Evolutionary conservation across 2,888 invertebrate genomes (phyloP).

Genomic region (Caenorhabditis japonica): DNA sequence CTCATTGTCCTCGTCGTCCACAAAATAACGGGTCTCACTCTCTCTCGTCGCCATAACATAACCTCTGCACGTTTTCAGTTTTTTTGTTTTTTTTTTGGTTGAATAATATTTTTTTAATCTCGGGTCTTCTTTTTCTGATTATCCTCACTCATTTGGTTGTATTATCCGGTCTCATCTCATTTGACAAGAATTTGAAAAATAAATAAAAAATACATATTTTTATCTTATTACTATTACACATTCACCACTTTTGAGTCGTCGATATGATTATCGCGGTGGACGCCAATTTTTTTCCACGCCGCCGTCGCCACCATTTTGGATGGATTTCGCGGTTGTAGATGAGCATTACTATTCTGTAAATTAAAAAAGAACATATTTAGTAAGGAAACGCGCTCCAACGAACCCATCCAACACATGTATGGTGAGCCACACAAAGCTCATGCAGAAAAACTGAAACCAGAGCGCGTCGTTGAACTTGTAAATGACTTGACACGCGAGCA

Average conservation of each 20-base stretch:
- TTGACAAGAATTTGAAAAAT: conserved; percentile 6
- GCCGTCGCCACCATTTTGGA: conserved; percentile 8
- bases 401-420: conserved; percentile 56
- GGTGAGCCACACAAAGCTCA: conserved; percentile 47
- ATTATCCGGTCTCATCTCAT: too few species aligned
- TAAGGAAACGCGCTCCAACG: conserved; percentile 1
- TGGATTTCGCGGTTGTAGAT: conserved; percentile 33
- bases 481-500: conserved; percentile 51
- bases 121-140: conserved; percentile 16
- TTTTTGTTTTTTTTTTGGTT: conserved; percentile 5
- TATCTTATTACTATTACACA: conserved; percentile 2
- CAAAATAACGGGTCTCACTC: conserved; percentile 6
- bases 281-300: too few species aligned
- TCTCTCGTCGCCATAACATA: conserved; percentile 7
- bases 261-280: neutral
- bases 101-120: conserved; percentile 2
- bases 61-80: neutral
- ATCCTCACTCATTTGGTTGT: neutral
- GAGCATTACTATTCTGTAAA: conserved; percentile 35
- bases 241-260: neutral
- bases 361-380: neutral
- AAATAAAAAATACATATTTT: conserved; percentile 11
- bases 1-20: conserved; percentile 5
- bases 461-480: conserved; percentile 53
- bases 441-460: conserved; percentile 54